Conservation (phyloP, 2,797 vertebrate species). For the Crocodylus rhombifer region DNA sequence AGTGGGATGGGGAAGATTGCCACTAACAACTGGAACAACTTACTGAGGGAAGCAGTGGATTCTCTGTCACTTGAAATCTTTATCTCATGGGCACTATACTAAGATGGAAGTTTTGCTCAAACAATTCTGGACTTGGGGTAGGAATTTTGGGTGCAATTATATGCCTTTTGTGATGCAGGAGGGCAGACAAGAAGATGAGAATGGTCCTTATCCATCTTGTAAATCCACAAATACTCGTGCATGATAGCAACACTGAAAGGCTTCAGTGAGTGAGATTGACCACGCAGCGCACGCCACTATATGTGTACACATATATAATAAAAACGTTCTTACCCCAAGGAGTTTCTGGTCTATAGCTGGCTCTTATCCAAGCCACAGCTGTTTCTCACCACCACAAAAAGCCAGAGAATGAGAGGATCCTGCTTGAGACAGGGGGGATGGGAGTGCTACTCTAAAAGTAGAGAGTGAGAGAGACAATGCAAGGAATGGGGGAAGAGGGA, state of each 20-base stretch:
- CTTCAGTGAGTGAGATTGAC: background rate
- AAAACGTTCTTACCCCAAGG: background rate
- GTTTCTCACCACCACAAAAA: background rate
- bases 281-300: rapidly evolving
- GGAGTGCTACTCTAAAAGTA: background rate
- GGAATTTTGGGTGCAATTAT: conserved; percentile 31
- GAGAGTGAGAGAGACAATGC: background rate
- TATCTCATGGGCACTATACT: conserved; percentile 12
- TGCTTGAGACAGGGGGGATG: background rate
- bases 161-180: background rate
- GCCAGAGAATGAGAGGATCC: background rate
- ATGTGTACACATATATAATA: background rate
- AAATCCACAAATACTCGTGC: background rate
- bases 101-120: background rate
- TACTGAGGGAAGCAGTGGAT: conserved; percentile 41
- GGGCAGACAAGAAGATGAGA: background rate
- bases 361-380: background rate
- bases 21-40: background rate
- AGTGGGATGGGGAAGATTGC: background rate
- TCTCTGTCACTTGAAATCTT: conserved; percentile 17
- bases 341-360: conserved; percentile 27
- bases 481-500: background rate
- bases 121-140: background rate
- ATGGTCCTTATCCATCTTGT: conserved; percentile 28
- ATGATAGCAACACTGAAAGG: conserved; percentile 30